phyloP scores from a whole-genome alignment of 2,888 invertebrate genomes.

The Saturnia japonica region DNA sequence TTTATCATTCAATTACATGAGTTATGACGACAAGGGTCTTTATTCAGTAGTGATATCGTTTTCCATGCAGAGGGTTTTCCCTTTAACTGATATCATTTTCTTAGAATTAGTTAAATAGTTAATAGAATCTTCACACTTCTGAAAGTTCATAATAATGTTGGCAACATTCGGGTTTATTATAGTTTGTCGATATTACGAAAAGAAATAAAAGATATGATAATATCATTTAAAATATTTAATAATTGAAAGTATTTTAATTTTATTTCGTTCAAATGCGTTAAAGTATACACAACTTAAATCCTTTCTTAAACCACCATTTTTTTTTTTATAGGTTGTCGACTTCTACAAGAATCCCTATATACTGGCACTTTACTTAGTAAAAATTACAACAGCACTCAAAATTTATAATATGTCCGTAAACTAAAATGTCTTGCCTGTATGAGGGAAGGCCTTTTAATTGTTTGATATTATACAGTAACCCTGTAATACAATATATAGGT shows the following conservation, averaged over 20 bases:
- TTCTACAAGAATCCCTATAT: background rate
- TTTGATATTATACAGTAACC: too few relatives aligned
- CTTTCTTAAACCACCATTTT: too few relatives aligned
- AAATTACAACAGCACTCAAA: too few relatives aligned
- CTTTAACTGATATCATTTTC: constrained; percentile 7
- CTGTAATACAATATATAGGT: too few relatives aligned
- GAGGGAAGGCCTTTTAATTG: too few relatives aligned
- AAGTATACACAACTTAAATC: too few relatives aligned
- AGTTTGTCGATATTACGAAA: background rate
- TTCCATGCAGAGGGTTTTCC: background rate
- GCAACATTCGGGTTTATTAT: background rate
- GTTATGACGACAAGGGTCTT: constrained; percentile 8
- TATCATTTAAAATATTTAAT: background rate
- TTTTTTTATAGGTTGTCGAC: background rate
- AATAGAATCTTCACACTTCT: background rate
- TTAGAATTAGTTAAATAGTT: constrained; percentile 5
- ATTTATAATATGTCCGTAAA: too few relatives aligned
- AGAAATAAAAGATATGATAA: background rate
- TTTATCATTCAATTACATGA: constrained; percentile 9
- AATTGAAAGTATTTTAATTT: too few relatives aligned
- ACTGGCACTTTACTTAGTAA: too few relatives aligned
- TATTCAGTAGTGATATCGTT: constrained; percentile 5
- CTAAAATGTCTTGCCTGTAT: too few relatives aligned
- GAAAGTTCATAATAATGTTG: background rate
- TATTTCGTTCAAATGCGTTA: too few relatives aligned